A percentile compares a stretch with the other conserved stretches of the same genome.
These are phyloP conservation scores for Paramormyrops hopkinsi DNA, from an alignment of 2,797 vertebrate genomes.

Conservation along the genomic window DNA sequence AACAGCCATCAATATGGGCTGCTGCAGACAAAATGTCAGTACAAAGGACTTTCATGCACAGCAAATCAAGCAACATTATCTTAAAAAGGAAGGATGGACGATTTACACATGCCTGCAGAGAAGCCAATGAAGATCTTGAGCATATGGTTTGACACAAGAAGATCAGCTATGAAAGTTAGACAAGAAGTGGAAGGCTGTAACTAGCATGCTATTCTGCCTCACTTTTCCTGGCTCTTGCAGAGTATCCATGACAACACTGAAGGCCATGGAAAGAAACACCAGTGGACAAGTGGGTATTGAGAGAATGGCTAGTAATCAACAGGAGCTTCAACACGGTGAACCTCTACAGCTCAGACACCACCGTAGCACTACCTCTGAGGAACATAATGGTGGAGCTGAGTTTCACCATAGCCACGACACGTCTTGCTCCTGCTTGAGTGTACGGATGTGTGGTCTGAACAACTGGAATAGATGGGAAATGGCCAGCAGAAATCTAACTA, in stretches of 20 bases:
- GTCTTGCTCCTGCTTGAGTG: not conserved
- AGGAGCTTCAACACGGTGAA: not conserved
- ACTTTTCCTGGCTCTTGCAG: not conserved
- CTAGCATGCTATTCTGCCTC: not conserved
- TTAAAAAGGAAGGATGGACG: not conserved
- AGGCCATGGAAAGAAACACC: not conserved
- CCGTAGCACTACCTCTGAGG: not conserved
- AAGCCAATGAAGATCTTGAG: not conserved
- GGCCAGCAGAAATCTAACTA: not conserved
- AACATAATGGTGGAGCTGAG: not conserved
- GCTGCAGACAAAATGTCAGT: not conserved
- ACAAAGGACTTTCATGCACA: not conserved
- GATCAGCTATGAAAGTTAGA: not conserved
- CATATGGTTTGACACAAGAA: not conserved
- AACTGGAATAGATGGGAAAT: not conserved
- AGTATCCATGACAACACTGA: not conserved
- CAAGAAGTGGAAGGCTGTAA: not conserved
- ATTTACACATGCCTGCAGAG: not conserved
- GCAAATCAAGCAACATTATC: not conserved
- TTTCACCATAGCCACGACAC: not conserved
- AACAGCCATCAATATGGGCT: too few relatives aligned
- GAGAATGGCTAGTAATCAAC: not conserved
- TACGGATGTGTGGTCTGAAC: not conserved
- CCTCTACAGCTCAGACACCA: not conserved
- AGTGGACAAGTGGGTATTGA: not conserved